Conservation (phyloP, 2,888 invertebrate genomes). For the Conchocele bisecta region DNA sequence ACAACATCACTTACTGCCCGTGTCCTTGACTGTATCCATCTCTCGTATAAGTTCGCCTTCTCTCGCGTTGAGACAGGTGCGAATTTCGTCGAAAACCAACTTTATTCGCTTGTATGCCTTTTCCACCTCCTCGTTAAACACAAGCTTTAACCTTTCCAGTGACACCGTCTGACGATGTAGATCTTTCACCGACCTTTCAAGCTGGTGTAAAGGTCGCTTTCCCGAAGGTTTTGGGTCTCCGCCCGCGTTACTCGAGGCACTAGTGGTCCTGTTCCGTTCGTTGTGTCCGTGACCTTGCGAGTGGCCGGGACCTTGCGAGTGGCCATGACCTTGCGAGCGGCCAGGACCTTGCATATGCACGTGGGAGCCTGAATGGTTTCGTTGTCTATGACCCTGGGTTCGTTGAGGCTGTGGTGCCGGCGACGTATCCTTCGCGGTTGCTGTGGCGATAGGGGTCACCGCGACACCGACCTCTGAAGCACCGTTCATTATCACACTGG, state of each 20-base stretch:
- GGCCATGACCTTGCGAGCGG: background rate
- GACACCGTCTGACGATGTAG: slow-evolving; percentile 80
- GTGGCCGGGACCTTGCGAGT: too few relatives aligned
- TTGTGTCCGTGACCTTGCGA: slow-evolving; percentile 54
- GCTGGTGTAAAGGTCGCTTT: slow-evolving; percentile 15
- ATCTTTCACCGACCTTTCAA: slow-evolving; percentile 81
- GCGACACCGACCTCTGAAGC: slow-evolving; percentile 20
- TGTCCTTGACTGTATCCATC: slow-evolving; percentile 72
- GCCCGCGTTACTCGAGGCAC: slow-evolving; percentile 31
- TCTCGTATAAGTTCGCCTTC: slow-evolving; percentile 71
- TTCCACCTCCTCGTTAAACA: slow-evolving; percentile 79
- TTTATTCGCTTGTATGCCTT: slow-evolving; percentile 78
- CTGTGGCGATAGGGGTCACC: slow-evolving; percentile 18
- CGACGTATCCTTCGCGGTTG: background rate
- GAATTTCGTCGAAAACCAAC: slow-evolving; percentile 78
- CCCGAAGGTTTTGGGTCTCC: background rate
- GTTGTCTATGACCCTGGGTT: slow-evolving; percentile 49
- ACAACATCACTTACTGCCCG: slow-evolving; percentile 67
- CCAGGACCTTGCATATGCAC: background rate
- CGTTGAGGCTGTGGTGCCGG: slow-evolving; percentile 52
- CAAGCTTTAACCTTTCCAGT: slow-evolving; percentile 74
- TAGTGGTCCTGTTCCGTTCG: slow-evolving; percentile 41
- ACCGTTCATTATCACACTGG: background rate
- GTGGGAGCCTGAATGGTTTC: slow-evolving; percentile 63
- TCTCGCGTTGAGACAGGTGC: slow-evolving; percentile 73